A percentile compares a stretch with the other conserved stretches of the same genome.
phyloP scores from a whole-genome alignment of 2,113 vertebrate species.

The Clarias gariepinus region DNA sequence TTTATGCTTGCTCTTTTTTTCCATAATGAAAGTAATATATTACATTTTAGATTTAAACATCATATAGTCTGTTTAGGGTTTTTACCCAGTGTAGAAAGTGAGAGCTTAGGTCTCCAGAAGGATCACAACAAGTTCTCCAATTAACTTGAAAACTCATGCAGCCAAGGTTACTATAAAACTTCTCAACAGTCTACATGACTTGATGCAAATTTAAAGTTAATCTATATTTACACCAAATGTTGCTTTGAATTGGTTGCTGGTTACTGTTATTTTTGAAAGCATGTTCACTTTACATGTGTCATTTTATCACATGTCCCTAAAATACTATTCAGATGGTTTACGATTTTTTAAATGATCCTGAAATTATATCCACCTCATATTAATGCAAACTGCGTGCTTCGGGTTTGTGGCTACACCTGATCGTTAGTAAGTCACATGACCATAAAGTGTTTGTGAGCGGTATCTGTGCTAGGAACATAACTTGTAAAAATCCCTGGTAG shows the following conservation, averaged over 20 bases:
- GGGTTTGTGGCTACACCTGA: neutral
- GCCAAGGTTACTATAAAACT: neutral
- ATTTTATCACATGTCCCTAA: neutral
- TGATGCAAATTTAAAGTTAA: neutral
- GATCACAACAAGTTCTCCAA: neutral
- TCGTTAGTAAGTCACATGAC: slow-evolving; percentile 18
- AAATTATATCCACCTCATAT: neutral
- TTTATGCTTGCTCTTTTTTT: neutral
- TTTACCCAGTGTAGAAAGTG: neutral
- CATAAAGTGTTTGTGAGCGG: neutral
- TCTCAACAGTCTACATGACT: neutral
- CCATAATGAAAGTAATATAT: neutral
- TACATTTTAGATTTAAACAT: neutral
- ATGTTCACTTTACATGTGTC: neutral
- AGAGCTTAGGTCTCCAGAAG: neutral
- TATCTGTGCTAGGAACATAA: neutral
- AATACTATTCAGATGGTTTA: neutral
- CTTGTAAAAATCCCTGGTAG: neutral
- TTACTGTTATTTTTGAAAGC: neutral
- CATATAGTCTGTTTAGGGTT: neutral
- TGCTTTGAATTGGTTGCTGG: neutral
- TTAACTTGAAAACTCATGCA: no score
- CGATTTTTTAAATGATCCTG: neutral
- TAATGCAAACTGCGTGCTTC: neutral
- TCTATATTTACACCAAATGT: neutral